phyloP scores from a whole-genome alignment of 2,797 vertebrate species.

The Takifugu ocellatus region DNA sequence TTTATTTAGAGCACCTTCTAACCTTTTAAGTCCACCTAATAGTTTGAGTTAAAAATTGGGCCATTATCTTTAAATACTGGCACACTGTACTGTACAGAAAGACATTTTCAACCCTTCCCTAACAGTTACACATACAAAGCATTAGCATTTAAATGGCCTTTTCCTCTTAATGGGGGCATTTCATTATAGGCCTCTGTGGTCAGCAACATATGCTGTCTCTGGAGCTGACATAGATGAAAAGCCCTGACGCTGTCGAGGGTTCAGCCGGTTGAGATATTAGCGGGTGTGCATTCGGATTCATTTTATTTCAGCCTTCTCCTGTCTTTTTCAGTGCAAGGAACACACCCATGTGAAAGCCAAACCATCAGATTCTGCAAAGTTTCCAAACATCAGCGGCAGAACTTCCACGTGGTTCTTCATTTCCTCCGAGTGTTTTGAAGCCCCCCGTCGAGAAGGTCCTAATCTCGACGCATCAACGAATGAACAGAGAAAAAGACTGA shows the following conservation, averaged over 20 bases:
- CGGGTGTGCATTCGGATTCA: constrained; percentile 2
- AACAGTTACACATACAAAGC: constrained; percentile 42
- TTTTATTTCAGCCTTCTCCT: constrained; percentile 14
- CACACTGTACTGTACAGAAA: constrained; percentile 21
- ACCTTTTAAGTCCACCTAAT: background rate
- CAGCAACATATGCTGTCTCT: constrained; percentile 62
- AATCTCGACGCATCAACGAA: constrained; percentile 82
- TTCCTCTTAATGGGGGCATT: constrained; percentile 57
- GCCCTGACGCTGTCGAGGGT: constrained; percentile 21
- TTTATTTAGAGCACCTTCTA: constrained; percentile 20
- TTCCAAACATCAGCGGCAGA: constrained; percentile 77
- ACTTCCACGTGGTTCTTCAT: constrained; percentile 75
- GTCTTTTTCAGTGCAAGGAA: background rate
- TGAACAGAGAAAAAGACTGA: constrained; percentile 79
- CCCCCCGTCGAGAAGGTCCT: constrained; percentile 77
- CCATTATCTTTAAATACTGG: constrained; percentile 42
- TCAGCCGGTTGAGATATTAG: constrained; percentile 27
- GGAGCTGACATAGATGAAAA: constrained; percentile 41
- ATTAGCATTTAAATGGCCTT: constrained; percentile 70
- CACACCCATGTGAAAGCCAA: constrained; percentile 50
- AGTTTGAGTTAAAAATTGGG: constrained; percentile 15
- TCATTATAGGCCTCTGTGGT: constrained; percentile 60
- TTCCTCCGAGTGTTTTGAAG: constrained; percentile 77
- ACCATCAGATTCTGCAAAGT: constrained; percentile 71
- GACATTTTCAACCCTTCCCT: constrained; percentile 33